Conservation (phyloP, 1,140 invertebrate genomes). For the Homarus americanus region DNA sequence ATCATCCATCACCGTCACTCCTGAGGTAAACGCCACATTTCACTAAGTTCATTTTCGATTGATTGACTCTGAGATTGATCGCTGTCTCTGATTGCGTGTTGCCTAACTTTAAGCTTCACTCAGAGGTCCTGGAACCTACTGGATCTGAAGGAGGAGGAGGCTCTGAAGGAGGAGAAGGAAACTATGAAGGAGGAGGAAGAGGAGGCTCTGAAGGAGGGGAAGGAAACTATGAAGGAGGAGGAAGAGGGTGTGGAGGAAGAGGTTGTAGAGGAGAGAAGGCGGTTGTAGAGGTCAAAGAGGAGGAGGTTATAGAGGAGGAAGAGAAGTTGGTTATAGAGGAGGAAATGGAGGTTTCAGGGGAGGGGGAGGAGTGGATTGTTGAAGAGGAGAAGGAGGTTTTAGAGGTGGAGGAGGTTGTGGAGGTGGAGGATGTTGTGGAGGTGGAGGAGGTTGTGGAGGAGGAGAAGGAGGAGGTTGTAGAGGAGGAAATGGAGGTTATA, state of each 20-base stretch:
- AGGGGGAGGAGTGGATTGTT: background rate
- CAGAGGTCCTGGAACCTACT: too few relatives aligned
- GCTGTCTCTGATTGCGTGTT: background rate
- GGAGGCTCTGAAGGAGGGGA: too few relatives aligned
- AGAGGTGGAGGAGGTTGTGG: too few relatives aligned
- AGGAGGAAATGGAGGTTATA: background rate
- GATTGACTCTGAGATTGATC: background rate
- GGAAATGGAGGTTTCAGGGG: background rate
- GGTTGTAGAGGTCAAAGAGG: background rate
- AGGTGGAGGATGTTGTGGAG: too few relatives aligned
- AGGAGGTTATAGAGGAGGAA: background rate
- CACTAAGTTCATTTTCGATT: slow-evolving; percentile 33
- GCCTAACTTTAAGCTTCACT: too few relatives aligned
- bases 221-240: background rate
- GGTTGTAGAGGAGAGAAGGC: background rate
- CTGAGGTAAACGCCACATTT: slow-evolving; percentile 25
- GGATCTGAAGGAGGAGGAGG: too few relatives aligned
- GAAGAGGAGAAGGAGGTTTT: slow-evolving; percentile 2
- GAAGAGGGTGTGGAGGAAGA: too few relatives aligned
- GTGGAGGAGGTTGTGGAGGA: too few relatives aligned
- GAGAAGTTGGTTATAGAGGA: background rate
- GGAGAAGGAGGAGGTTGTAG: too few relatives aligned
- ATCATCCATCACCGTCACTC: background rate
- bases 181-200: too few relatives aligned
- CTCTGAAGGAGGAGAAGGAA: too few relatives aligned